Evolutionary conservation across 2,888 invertebrate genomes (phyloP).

Genomic region (Sisyra nigra): DNA sequence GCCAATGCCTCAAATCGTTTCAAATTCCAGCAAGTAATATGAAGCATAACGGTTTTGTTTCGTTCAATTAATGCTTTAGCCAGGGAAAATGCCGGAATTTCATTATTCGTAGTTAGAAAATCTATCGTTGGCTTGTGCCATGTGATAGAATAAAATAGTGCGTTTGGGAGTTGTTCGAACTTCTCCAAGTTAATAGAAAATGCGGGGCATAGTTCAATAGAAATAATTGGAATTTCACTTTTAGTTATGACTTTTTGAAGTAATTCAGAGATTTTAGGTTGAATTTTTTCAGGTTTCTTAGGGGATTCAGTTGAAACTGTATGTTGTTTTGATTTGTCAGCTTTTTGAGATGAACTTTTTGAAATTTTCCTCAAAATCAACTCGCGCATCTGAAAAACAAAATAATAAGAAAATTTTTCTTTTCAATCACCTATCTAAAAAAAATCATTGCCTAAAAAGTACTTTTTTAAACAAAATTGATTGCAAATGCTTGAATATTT

Average conservation of each 20-base stretch:
- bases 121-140: constrained; percentile 1
- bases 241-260: neutral
- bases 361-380: too few relatives aligned
- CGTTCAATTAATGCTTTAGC: neutral
- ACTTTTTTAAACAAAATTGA: too few relatives aligned
- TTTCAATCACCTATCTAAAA: too few relatives aligned
- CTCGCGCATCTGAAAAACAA: too few relatives aligned
- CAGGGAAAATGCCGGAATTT: neutral
- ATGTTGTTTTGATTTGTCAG: too few relatives aligned
- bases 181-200: neutral
- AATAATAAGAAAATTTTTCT: too few relatives aligned
- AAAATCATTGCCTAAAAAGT: too few relatives aligned
- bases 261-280: neutral
- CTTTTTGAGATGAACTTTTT: too few relatives aligned
- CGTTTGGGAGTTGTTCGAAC: neutral
- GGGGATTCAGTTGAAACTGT: too few relatives aligned
- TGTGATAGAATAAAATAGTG: constrained; percentile 1
- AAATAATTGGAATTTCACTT: neutral
- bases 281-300: neutral
- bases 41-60: constrained; percentile 26
- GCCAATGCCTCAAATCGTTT: constrained; percentile 25
- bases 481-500: too few relatives aligned
- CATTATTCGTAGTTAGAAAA: neutral
- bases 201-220: neutral
- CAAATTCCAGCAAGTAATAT: constrained; percentile 35